Conservation (phyloP, 53 echinoderm and acorn worm genomes). For the Patiria pectinifera region DNA sequence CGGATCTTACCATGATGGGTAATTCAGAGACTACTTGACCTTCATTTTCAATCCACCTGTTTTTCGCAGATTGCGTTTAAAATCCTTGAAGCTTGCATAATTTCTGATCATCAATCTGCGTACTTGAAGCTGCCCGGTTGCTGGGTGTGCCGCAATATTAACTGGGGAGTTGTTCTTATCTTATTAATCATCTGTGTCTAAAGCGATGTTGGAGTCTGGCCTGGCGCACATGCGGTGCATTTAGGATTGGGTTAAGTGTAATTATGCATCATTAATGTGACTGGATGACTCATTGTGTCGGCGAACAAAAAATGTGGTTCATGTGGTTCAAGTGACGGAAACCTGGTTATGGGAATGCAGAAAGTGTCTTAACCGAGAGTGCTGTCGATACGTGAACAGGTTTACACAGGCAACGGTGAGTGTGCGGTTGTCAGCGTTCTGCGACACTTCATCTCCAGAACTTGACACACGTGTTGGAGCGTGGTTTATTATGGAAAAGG, state of each 20-base stretch:
- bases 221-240: neutral
- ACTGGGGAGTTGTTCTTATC: neutral
- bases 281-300: neutral
- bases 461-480: neutral
- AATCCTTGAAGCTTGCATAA: neutral
- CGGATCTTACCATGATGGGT: neutral
- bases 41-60: constrained; percentile 2
- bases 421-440: neutral
- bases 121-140: neutral
- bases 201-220: neutral
- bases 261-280: neutral
- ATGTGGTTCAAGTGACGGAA: neutral
- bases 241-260: neutral
- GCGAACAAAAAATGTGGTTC: neutral
- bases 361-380: neutral
- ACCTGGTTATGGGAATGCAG: neutral
- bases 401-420: neutral
- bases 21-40: neutral
- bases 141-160: neutral
- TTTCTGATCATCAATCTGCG: neutral
- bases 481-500: neutral
- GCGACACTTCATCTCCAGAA: neutral
- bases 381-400: neutral
- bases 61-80: constrained; percentile 5
- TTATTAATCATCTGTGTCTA: neutral